Evolutionary conservation across 2,888 invertebrate species (phyloP).

Genomic region (Microctonus brassicae): DNA sequence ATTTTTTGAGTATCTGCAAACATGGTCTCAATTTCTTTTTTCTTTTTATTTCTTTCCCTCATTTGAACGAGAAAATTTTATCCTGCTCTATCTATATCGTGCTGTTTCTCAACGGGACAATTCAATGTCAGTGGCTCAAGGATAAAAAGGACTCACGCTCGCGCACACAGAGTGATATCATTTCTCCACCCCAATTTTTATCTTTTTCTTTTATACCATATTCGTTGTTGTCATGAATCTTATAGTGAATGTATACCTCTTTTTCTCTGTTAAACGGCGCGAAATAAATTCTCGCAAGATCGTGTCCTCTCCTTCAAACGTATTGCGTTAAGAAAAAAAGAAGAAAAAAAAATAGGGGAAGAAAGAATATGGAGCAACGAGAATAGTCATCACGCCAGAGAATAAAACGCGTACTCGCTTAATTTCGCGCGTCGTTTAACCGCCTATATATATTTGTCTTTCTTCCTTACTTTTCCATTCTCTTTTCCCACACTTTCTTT

Average conservation of each 20-base stretch:
- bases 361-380: not conserved
- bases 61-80: not conserved
- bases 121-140: not conserved
- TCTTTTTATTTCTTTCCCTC: not conserved
- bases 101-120: not conserved
- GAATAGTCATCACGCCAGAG: not conserved
- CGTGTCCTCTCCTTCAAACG: not conserved
- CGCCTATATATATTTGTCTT: slow-evolving; percentile 19
- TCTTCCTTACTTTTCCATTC: not conserved
- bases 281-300: slow-evolving; percentile 15
- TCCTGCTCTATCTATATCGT: not conserved
- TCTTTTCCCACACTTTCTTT: not conserved
- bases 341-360: not conserved
- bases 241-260: not conserved
- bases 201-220: not conserved
- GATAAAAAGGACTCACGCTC: not conserved
- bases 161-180: not conserved
- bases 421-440: slow-evolving; percentile 44
- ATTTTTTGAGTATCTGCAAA: not conserved
- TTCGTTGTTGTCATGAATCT: not conserved
- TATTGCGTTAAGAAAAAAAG: not conserved
- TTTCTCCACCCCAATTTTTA: not conserved
- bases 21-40: not conserved
- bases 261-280: slow-evolving; percentile 14
- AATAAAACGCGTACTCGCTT: slow-evolving; percentile 31